These are phyloP conservation scores for Marronus borbonicus DNA, from an alignment of 2,888 invertebrate species.

Conservation along the genomic window DNA sequence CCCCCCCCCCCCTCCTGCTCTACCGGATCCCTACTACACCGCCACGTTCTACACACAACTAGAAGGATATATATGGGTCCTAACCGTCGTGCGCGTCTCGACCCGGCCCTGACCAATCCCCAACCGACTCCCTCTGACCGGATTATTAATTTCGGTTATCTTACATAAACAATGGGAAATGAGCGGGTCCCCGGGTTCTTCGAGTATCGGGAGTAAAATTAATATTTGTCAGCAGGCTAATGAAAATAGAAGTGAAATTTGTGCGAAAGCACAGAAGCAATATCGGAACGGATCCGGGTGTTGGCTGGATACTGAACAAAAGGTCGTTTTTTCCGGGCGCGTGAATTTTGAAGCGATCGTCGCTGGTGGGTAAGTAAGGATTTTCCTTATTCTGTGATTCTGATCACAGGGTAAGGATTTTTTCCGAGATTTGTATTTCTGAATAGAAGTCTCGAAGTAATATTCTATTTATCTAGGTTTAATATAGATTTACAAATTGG, in stretches of 20 bases:
- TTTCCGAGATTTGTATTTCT: no score
- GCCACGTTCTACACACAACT: background rate
- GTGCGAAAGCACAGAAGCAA: no score
- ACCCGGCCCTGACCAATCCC: background rate
- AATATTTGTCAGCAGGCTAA: constrained; percentile 28
- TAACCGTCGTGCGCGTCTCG: background rate
- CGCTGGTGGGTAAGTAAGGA: no score
- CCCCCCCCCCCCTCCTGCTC: background rate
- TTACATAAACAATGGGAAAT: constrained; percentile 38
- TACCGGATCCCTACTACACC: background rate
- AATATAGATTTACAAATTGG: no score
- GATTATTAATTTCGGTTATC: constrained; percentile 47
- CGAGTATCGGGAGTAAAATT: constrained; percentile 35
- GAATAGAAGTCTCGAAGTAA: no score
- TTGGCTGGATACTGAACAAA: no score
- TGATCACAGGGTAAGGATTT: no score
- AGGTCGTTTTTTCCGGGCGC: no score
- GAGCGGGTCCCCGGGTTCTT: background rate
- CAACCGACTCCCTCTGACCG: background rate
- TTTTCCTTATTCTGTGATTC: no score
- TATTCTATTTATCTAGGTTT: no score
- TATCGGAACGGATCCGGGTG: no score
- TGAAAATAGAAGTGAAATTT: constrained; percentile 10
- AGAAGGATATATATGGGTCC: background rate
- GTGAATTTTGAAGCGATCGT: no score